Conservation (phyloP, 1,140 invertebrate genomes). For the Homalodisca vitripennis region DNA sequence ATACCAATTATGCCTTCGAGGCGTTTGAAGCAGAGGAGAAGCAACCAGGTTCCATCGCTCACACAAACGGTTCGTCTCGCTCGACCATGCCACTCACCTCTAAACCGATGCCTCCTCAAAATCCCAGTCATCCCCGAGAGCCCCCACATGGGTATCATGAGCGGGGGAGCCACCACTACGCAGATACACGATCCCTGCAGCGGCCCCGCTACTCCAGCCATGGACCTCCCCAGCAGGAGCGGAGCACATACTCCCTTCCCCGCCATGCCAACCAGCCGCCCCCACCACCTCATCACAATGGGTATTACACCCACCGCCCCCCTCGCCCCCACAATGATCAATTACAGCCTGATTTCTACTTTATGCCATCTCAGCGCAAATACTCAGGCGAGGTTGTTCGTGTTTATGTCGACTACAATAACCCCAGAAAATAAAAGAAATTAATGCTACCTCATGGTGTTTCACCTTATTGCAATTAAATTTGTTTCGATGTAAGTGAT, state of each 20-base stretch:
- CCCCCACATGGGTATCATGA: not conserved
- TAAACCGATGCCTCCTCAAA: constrained; percentile 34
- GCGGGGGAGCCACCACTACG: constrained; percentile 51
- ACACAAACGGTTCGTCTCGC: constrained; percentile 37
- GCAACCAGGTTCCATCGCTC: constrained; percentile 45
- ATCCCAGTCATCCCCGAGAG: too few relatives aligned
- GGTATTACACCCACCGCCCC: constrained; percentile 54
- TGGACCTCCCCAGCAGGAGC: constrained; percentile 39
- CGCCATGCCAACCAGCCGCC: constrained; percentile 46
- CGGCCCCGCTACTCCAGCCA: constrained; percentile 48
- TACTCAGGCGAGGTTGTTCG: constrained; percentile 91
- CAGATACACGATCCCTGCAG: constrained; percentile 60
- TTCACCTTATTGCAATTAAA: too few relatives aligned
- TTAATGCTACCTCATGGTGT: too few relatives aligned
- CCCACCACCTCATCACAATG: constrained; percentile 46
- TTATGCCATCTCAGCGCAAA: constrained; percentile 91
- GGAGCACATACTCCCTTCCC: constrained; percentile 53
- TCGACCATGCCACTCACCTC: constrained; percentile 37
- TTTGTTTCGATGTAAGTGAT: too few relatives aligned
- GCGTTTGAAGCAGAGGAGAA: constrained; percentile 79
- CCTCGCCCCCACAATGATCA: constrained; percentile 45
- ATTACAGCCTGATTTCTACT: constrained; percentile 84
- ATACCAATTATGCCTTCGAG: constrained; percentile 86
- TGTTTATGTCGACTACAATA: constrained; percentile 83
- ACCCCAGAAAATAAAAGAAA: constrained; percentile 50